Evolutionary conservation across 2,113 vertebrate species (phyloP).

Genomic region (Panurus biarmicus): DNA sequence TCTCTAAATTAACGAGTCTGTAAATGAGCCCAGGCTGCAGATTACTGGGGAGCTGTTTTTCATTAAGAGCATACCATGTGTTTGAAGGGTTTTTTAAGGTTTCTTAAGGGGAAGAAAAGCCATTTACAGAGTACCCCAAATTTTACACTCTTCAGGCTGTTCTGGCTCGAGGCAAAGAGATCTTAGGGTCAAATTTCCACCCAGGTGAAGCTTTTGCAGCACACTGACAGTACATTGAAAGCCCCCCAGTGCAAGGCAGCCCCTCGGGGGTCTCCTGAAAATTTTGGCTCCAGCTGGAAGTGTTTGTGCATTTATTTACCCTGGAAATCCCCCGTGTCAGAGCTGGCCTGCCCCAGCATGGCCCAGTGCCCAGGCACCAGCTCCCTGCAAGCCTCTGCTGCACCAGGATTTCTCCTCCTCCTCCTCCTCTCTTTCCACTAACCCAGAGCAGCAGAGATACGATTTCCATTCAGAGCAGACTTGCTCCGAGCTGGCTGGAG

Average conservation of each 20-base stretch:
- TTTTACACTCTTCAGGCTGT: not conserved
- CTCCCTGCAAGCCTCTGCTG: not conserved
- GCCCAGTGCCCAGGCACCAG: not conserved
- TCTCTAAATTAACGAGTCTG: not conserved
- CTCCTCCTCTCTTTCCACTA: not conserved
- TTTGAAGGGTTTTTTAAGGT: not conserved
- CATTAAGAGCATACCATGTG: not conserved
- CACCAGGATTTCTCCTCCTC: not conserved
- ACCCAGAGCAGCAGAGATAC: not conserved
- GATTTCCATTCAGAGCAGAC: not conserved
- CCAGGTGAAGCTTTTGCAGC: not conserved
- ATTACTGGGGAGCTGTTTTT: not conserved
- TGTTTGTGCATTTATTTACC: not conserved
- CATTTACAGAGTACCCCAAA: not conserved
- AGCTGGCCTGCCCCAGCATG: not conserved
- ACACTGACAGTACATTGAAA: accelerated
- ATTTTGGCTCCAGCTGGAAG: not conserved
- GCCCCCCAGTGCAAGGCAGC: not conserved
- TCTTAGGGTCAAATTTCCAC: not conserved
- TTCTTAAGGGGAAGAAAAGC: accelerated
- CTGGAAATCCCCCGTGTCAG: not conserved
- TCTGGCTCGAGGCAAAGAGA: not conserved
- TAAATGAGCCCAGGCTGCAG: not conserved
- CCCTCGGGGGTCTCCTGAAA: not conserved
- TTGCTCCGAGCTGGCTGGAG: not conserved